Percentiles rank a stretch among this genome's conserved stretches.
phyloP scores from a whole-genome alignment of 2,888 invertebrate species.

The Busseola fusca region DNA sequence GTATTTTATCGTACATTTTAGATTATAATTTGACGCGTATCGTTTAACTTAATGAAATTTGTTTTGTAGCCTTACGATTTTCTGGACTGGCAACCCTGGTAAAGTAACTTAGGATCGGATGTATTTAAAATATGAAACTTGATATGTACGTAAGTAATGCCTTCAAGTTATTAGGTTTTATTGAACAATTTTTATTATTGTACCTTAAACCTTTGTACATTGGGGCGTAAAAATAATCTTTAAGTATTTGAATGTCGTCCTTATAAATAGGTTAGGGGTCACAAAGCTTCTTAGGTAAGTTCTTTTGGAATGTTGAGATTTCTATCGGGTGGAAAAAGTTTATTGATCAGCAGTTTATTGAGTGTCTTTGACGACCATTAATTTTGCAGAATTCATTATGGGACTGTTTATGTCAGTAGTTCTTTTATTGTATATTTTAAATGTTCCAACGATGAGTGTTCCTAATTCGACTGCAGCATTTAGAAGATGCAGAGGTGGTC shows the following conservation, averaged over 20 bases:
- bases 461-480: neutral
- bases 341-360: neutral
- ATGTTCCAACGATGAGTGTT: too few species aligned
- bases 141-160: constrained; percentile 48
- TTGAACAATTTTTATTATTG: constrained; percentile 46
- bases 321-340: constrained; percentile 5
- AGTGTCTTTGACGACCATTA: neutral
- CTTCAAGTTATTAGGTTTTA: constrained; percentile 52
- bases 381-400: neutral
- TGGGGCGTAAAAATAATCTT: constrained; percentile 52
- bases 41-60: constrained; percentile 79
- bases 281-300: constrained; percentile 11
- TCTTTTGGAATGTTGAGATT: constrained; percentile 15
- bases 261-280: constrained; percentile 38
- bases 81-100: constrained; percentile 51
- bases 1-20: constrained; percentile 82
- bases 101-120: constrained; percentile 52
- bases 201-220: constrained; percentile 36
- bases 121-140: constrained; percentile 54
- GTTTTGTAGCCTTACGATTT: constrained; percentile 68
- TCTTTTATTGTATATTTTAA: neutral
- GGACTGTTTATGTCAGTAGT: neutral
- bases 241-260: constrained; percentile 46
- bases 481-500: neutral
- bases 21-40: constrained; percentile 80